A percentile compares a stretch with the other conserved stretches of the same genome.
Evolutionary conservation across 2,888 invertebrate species (phyloP).

Genomic region (Heliconius sara): DNA sequence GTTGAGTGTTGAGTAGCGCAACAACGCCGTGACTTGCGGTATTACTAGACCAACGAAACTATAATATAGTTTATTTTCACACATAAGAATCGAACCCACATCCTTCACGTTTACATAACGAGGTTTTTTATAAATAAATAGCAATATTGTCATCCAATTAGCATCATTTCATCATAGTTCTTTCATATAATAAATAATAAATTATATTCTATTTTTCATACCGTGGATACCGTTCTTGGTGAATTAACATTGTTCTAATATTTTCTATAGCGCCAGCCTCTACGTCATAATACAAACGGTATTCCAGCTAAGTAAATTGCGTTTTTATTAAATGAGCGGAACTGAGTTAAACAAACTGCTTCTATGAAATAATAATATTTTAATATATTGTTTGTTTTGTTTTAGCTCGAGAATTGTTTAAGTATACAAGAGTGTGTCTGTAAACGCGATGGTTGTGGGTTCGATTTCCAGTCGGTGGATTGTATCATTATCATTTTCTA

Average conservation of each 20-base stretch:
- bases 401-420: neutral
- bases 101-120: no score
- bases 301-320: slow-evolving; percentile 27
- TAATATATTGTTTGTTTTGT: neutral
- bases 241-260: slow-evolving; percentile 20
- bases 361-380: slow-evolving; percentile 8
- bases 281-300: slow-evolving; percentile 25
- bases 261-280: slow-evolving; percentile 29
- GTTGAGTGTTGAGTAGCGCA: no score
- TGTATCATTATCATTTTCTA: no score
- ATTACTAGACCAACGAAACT: neutral
- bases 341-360: slow-evolving; percentile 11
- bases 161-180: neutral
- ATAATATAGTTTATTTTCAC: neutral
- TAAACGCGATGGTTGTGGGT: no score
- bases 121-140: neutral
- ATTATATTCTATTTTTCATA: slow-evolving; percentile 7
- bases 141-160: neutral
- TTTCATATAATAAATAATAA: neutral
- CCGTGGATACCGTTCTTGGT: neutral
- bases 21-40: no score
- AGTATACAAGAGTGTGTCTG: neutral
- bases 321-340: slow-evolving; percentile 28
- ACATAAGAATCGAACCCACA: no score
- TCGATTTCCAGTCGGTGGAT: no score